These are phyloP conservation scores for Periophthalmodon schlosseri DNA, from an alignment of 2,113 vertebrate species.

Conservation along the genomic window DNA sequence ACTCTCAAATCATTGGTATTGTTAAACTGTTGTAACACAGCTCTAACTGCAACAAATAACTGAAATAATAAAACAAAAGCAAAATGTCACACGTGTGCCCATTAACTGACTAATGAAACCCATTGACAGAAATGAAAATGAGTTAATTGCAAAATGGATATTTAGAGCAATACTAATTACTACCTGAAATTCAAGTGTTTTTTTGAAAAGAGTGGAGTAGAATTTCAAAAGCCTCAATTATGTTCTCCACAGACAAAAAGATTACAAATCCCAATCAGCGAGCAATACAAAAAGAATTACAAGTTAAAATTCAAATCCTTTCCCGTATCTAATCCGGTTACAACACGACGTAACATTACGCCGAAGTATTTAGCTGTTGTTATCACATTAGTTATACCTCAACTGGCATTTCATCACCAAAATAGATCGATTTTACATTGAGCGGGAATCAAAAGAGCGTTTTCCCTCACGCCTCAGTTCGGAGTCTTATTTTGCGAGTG, in stretches of 20 bases:
- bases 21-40: constrained; percentile 7
- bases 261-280: constrained; percentile 12
- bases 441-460: constrained; percentile 26
- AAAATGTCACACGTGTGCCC: not conserved
- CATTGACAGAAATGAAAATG: constrained; percentile 15
- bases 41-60: constrained; percentile 31
- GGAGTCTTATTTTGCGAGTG: constrained; percentile 17
- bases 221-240: constrained; percentile 29
- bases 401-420: constrained; percentile 9
- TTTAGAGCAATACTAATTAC: constrained; percentile 16
- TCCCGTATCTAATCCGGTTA: constrained; percentile 24
- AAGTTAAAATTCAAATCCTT: not conserved
- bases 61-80: constrained; percentile 8
- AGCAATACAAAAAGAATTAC: not conserved
- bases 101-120: constrained; percentile 5
- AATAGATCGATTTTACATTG: constrained; percentile 27
- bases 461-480: constrained; percentile 20
- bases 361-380: constrained; percentile 12
- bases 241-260: constrained; percentile 28
- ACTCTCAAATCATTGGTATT: not conserved
- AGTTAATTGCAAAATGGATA: constrained; percentile 15
- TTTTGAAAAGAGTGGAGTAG: constrained; percentile 20
- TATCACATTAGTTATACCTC: constrained; percentile 16
- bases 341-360: constrained; percentile 12
- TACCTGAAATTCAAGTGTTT: constrained; percentile 15